A percentile compares a stretch with the other conserved stretches of the same genome.
Evolutionary conservation across 2,797 vertebrate genomes (phyloP).

Genomic region (Cichlasoma orientale): DNA sequence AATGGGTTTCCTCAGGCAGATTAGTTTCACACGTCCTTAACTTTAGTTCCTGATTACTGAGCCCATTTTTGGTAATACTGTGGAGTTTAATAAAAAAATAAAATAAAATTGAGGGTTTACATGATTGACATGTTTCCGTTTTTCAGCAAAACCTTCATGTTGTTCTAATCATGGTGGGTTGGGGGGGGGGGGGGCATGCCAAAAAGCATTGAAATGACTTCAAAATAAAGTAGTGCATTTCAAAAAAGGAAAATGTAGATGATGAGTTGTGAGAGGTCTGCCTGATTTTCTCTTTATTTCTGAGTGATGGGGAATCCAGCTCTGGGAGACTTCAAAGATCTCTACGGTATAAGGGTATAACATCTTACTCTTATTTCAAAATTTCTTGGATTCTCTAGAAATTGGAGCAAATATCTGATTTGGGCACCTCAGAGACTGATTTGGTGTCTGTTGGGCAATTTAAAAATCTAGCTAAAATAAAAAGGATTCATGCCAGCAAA

Average conservation of each 20-base stretch:
- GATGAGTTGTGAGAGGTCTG: not conserved
- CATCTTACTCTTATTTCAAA: accelerated
- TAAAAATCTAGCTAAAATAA: too few species aligned
- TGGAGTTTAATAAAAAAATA: not conserved
- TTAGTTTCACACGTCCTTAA: not conserved
- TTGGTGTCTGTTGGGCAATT: too few species aligned
- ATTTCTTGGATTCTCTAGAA: not conserved
- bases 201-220: too few species aligned
- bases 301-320: not conserved
- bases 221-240: too few species aligned
- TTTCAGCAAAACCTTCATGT: not conserved
- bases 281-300: not conserved
- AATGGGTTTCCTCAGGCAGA: not conserved
- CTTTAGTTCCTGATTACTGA: not conserved
- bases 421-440: too few species aligned
- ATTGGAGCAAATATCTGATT: too few species aligned
- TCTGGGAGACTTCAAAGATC: not conserved
- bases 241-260: too few species aligned
- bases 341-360: not conserved
- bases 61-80: not conserved
- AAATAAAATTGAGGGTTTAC: too few species aligned
- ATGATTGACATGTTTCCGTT: not conserved
- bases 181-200: too few species aligned
- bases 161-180: too few species aligned
- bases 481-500: too few species aligned